Conservation (phyloP, 1,140 invertebrate genomes). For the Drosophila ogumai region DNA sequence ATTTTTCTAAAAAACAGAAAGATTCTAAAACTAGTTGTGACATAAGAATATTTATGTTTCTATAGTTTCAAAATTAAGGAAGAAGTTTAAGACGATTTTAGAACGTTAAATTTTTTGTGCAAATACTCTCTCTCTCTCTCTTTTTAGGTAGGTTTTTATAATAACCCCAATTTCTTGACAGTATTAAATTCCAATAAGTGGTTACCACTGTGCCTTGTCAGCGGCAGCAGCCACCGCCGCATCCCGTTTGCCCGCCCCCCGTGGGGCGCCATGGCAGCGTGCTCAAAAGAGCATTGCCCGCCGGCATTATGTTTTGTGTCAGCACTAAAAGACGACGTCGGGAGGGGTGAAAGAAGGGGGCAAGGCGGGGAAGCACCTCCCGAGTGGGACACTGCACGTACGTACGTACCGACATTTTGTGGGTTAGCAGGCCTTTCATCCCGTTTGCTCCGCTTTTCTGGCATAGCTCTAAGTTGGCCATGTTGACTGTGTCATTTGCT, state of each 20-base stretch:
- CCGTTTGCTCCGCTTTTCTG: constrained; percentile 36
- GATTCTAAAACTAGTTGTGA: too few relatives aligned
- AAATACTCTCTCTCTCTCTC: background rate
- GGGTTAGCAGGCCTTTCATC: constrained; percentile 72
- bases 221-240: constrained; percentile 12
- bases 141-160: too few relatives aligned
- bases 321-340: constrained; percentile 52
- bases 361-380: background rate
- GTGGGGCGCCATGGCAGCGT: constrained; percentile 59
- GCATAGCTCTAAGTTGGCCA: constrained; percentile 70
- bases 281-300: constrained; percentile 83
- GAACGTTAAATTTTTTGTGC: too few relatives aligned
- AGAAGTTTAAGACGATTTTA: too few relatives aligned
- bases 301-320: constrained; percentile 82
- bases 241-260: constrained; percentile 23
- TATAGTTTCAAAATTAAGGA: background rate
- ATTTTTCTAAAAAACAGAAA: background rate
- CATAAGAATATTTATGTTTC: background rate
- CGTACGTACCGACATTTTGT: constrained; percentile 57
- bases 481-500: constrained; percentile 82
- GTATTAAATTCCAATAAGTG: constrained; percentile 11
- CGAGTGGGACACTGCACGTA: constrained; percentile 64
- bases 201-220: constrained; percentile 45
- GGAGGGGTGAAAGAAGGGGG: background rate
- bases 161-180: background rate